These are phyloP conservation scores for Brachionus koreanus DNA, from an alignment of 1,140 invertebrate species.

Conservation along the genomic window DNA sequence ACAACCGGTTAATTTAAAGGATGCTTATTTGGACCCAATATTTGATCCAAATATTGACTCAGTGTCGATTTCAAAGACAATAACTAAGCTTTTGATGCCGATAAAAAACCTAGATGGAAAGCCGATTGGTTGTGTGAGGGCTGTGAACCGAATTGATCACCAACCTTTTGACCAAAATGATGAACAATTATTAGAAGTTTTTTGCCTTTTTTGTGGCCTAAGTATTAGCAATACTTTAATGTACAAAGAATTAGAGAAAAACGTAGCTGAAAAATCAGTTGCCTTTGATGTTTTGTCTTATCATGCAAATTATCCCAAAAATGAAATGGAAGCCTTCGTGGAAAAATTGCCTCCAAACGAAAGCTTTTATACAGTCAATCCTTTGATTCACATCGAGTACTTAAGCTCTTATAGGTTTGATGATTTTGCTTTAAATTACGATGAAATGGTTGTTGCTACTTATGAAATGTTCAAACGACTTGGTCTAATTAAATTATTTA, in stretches of 20 bases:
- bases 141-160: background rate
- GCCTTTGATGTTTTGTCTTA: constrained; percentile 90
- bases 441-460: constrained; percentile 46
- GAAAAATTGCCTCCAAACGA: background rate
- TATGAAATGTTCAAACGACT: constrained; percentile 45
- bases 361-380: background rate
- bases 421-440: constrained; percentile 44
- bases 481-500: constrained; percentile 45
- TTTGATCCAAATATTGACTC: constrained; percentile 88
- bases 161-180: constrained; percentile 39
- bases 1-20: constrained; percentile 84
- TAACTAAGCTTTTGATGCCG: constrained; percentile 83
- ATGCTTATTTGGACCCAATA: constrained; percentile 72
- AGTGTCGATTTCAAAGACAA: constrained; percentile 83
- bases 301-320: constrained; percentile 83
- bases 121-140: background rate
- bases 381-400: background rate
- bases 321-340: constrained; percentile 62
- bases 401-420: constrained; percentile 44
- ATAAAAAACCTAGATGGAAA: constrained; percentile 85
- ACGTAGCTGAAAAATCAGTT: constrained; percentile 94
- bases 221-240: constrained; percentile 95
- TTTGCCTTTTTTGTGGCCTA: constrained; percentile 91
- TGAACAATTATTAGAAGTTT: constrained; percentile 62
- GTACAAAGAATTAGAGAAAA: constrained; percentile 70